Evolutionary conservation across 1,140 invertebrate species (phyloP), one percentile per base, ranked within the genome.

Genomic region (Eciton burchellii): DNA sequence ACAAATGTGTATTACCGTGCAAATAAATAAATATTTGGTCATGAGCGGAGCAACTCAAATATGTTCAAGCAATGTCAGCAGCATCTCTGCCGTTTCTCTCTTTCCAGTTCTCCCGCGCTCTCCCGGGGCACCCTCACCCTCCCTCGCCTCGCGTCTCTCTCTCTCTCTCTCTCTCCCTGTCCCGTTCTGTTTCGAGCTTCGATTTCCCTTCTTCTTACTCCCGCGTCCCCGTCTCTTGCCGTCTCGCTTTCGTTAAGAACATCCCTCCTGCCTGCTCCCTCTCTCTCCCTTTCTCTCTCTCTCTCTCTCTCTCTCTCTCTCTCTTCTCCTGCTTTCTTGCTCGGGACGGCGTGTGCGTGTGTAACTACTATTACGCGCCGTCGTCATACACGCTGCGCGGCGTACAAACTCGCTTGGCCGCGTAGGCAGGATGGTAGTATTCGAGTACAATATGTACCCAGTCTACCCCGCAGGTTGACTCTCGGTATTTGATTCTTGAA

Each of bases 401-500:
- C 62, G 72, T 59, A 85, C 52, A 73, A 54, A 72, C 54, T 76
- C 68, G 66, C 62, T 71, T 62, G 74, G 88, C 85, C 90, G 87
- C 85, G 84, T 89, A 90, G 87, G 82, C 71, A 77, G 72, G 49
- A 84, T 65, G 86, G 87, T 88, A 84, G 90, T 91, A 91, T 92
- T 92, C 89, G 89, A 81, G 89, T 90, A 91, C 89, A 92, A 91
- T 94, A 92, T 94, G 93, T 94, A 93, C 92, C 89, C 86, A 93
- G 92, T 93, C 92, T 93, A 93, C 90, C 92, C 88, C 84, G 87
- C 87, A 87, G 49, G 89, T 93, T 94, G 92, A 93, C 93, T 94
- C 90, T 93, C 86, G 89, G 77, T 93, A 93, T 94, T 93, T 93
- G 93, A 93, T 93, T 93, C 93, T 93, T 93, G 92, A 94, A 93